These are phyloP conservation scores for Eurosta solidaginis DNA, from an alignment of 1,140 invertebrate species.

Conservation along the genomic window DNA sequence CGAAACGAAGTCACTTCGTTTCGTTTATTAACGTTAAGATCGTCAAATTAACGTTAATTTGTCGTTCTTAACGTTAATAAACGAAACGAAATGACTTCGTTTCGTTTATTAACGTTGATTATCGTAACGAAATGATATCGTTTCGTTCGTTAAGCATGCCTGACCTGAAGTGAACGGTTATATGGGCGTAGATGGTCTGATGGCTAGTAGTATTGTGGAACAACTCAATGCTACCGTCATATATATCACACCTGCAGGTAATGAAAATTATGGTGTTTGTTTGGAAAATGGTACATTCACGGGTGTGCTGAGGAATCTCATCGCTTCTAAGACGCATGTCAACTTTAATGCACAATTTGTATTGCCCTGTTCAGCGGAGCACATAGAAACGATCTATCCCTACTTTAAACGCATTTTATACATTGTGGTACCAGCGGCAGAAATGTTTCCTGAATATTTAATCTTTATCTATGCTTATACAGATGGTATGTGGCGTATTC, in stretches of 20 bases:
- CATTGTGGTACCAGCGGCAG: conserved; percentile 49
- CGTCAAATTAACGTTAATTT: too few relatives aligned
- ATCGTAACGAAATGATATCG: too few relatives aligned
- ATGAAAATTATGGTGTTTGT: conserved; percentile 48
- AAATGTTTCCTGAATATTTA: conserved; percentile 44
- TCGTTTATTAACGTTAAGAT: too few relatives aligned
- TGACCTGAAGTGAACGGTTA: conserved; percentile 40
- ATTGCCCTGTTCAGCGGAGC: conserved; percentile 42
- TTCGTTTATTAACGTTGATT: too few relatives aligned
- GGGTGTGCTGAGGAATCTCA: conserved; percentile 43
- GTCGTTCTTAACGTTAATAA: too few relatives aligned
- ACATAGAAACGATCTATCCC: conserved; percentile 48
- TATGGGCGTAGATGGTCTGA: conserved; percentile 41
- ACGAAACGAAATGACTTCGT: too few relatives aligned
- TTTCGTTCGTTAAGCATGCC: too few relatives aligned
- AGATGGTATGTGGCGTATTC: conserved; percentile 42
- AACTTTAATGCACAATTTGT: conserved; percentile 48
- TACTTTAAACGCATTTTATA: conserved; percentile 39
- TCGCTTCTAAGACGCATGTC: conserved; percentile 41
- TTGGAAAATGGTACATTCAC: conserved; percentile 43
- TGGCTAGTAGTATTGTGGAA: conserved; percentile 38
- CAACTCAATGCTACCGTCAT: conserved; percentile 45
- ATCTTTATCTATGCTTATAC: conserved; percentile 50
- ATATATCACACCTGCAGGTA: conserved; percentile 43
- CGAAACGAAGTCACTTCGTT: too few relatives aligned